Evolutionary conservation across 2,797 vertebrate species (phyloP), one percentile per base, ranked within the genome.

Genomic region (Leptatherina wallacei): DNA sequence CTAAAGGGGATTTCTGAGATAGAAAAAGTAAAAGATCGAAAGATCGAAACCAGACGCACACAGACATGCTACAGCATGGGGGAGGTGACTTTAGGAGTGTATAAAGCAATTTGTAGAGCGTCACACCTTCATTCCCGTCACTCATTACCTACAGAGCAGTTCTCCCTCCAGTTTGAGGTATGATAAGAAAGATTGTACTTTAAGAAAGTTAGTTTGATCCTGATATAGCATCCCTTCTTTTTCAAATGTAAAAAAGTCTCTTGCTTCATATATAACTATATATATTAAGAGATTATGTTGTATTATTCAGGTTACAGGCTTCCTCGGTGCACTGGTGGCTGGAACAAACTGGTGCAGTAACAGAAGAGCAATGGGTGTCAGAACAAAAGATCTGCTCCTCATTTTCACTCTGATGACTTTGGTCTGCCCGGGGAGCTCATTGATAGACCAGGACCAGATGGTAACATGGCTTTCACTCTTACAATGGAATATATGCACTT

Each of bases 111-210:
- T 52, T 57, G 52, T 11, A 3, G 20, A 0, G 2, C 14, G 16
- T 60, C 40, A 13, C n/a, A 7, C 0, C 0, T 51, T 68, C 0
- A 0, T 60, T 49, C 20, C 27, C 30, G 3, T 20, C 27, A 44
- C 38, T 29, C 8, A 20, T 57, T 18, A 33, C 13, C 30, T n/a
- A 10, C 18, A 60, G 13, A 40, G 35, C 0, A 20, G 32, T 14
- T 58, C n/a, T 0, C 27, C 13, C 42, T 44, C 10, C 42, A 22
- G 1, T 51, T 14, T 2, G 24, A 69, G 67, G 67, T 61, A 29
- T 18, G 58, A 0, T 10, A 22, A 40, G 22, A 0, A 56, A 44
- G 11, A 14, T 0, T 65, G 14, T 0, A 27, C 30, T 1, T 0
- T 11, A 8, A 18, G 33, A 13, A 65, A 36, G 0, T 36, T 54